phyloP scores from a whole-genome alignment of 2,113 vertebrate species.

The Sturnira hondurensis region DNA sequence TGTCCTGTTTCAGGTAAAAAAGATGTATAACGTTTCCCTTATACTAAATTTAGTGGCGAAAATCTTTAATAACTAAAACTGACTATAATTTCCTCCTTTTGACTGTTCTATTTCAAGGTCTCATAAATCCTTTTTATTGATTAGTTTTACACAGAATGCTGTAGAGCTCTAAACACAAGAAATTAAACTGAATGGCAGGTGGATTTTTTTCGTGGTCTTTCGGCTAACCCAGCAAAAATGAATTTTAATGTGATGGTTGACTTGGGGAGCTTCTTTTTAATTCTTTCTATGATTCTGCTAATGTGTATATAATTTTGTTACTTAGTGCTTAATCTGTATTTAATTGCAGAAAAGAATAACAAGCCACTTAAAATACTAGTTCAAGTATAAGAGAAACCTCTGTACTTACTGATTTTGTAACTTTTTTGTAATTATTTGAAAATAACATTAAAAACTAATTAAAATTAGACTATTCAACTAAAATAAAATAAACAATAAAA shows the following conservation, averaged over 20 bases:
- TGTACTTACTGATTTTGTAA: background rate
- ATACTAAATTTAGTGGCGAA: slow-evolving; percentile 81
- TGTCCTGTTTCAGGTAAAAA: slow-evolving; percentile 75
- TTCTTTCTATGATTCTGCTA: slow-evolving; percentile 32
- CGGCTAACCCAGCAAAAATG: slow-evolving; percentile 64
- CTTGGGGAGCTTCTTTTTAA: slow-evolving; percentile 14
- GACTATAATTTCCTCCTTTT: slow-evolving; percentile 81
- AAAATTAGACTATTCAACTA: background rate
- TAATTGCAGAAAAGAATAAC: background rate
- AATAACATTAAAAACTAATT: background rate
- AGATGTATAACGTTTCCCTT: slow-evolving; percentile 79
- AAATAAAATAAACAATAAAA: slow-evolving; percentile 3
- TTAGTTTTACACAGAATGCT: slow-evolving; percentile 76
- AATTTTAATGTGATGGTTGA: slow-evolving; percentile 52
- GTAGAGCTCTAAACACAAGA: slow-evolving; percentile 79
- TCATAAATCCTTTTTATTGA: slow-evolving; percentile 84
- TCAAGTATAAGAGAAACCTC: background rate
- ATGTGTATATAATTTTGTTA: slow-evolving; percentile 23
- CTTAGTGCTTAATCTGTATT: slow-evolving; percentile 42
- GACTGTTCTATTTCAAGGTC: slow-evolving; percentile 77
- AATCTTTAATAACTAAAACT: slow-evolving; percentile 83
- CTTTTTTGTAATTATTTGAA: background rate
- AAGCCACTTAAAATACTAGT: background rate
- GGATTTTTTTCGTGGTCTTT: slow-evolving; percentile 69
- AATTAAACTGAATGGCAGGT: slow-evolving; percentile 81